Evolutionary conservation across 2,888 invertebrate species (phyloP).

Genomic region (Clostera curtula): DNA sequence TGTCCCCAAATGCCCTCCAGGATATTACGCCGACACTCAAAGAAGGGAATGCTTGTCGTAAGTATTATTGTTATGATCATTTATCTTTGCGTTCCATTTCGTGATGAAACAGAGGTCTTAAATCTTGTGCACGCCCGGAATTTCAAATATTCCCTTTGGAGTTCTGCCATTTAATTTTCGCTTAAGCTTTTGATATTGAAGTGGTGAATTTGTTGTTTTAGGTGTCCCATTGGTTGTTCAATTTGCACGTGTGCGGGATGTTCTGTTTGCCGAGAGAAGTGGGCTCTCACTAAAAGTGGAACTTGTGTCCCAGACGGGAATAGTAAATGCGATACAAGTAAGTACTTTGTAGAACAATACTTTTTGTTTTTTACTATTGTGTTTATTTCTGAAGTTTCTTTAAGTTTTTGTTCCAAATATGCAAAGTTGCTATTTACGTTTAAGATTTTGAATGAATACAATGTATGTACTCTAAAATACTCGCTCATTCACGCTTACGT

Average conservation of each 20-base stretch:
- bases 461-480: too few relatives aligned
- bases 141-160: slow-evolving; percentile 21
- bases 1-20: slow-evolving; percentile 81
- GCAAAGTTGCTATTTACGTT: too few relatives aligned
- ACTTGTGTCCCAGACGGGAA: slow-evolving; percentile 84
- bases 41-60: slow-evolving; percentile 83
- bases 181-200: slow-evolving; percentile 14
- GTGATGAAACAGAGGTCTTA: slow-evolving; percentile 24
- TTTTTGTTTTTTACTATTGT: too few relatives aligned
- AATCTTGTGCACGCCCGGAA: slow-evolving; percentile 20
- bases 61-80: slow-evolving; percentile 44
- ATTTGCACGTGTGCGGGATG: slow-evolving; percentile 83
- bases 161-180: slow-evolving; percentile 19
- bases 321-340: slow-evolving; percentile 84
- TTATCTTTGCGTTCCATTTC: slow-evolving; percentile 28
- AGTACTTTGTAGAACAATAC: too few relatives aligned
- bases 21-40: slow-evolving; percentile 84
- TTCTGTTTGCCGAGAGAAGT: slow-evolving; percentile 82
- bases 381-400: too few relatives aligned
- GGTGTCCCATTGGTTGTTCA: slow-evolving; percentile 85
- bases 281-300: slow-evolving; percentile 83
- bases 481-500: too few relatives aligned
- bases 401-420: too few relatives aligned
- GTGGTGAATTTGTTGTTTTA: slow-evolving; percentile 32
- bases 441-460: too few relatives aligned